A percentile compares a stretch with the other conserved stretches of the same genome.
Evolutionary conservation across 2,113 vertebrate genomes (phyloP).

Genomic region (Chaetodon trifascialis): DNA sequence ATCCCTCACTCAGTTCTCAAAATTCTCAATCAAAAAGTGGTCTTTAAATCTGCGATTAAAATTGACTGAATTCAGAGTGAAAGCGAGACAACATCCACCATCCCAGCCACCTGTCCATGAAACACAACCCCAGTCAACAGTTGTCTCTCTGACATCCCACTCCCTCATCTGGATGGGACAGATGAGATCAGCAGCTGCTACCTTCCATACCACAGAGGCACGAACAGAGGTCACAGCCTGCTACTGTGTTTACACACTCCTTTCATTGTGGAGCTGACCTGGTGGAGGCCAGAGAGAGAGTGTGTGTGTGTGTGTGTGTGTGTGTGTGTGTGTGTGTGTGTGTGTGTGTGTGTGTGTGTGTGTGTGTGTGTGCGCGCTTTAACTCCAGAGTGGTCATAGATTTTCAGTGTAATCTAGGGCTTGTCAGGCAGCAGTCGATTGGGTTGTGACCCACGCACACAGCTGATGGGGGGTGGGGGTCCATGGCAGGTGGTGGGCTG

Average conservation of each 20-base stretch:
- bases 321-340: no score
- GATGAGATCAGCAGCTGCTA: constrained; percentile 77
- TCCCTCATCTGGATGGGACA: constrained; percentile 68
- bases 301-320: constrained; percentile 23
- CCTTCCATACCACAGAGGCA: constrained; percentile 55
- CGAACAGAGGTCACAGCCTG: constrained; percentile 70
- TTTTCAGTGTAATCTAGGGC: constrained; percentile 63
- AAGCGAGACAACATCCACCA: constrained; percentile 18
- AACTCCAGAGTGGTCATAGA: constrained; percentile 64
- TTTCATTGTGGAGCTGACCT: constrained; percentile 68
- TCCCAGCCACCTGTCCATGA: constrained; percentile 67
- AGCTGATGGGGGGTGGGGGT: constrained; percentile 49
- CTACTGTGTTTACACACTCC: constrained; percentile 77
- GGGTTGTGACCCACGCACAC: constrained; percentile 38
- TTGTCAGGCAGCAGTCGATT: constrained; percentile 60
- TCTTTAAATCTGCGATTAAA: not conserved
- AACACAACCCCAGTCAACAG: constrained; percentile 72
- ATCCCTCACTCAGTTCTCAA: not conserved
- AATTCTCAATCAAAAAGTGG: not conserved
- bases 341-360: not conserved
- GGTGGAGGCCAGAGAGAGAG: constrained; percentile 44
- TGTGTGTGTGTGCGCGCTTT: constrained; percentile 43
- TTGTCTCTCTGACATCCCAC: constrained; percentile 64
- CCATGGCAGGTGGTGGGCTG: constrained; percentile 49
- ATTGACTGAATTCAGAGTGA: constrained; percentile 9